These are phyloP conservation scores for Danio kyathit DNA, from an alignment of 2,797 vertebrate species.

Conservation along the genomic window DNA sequence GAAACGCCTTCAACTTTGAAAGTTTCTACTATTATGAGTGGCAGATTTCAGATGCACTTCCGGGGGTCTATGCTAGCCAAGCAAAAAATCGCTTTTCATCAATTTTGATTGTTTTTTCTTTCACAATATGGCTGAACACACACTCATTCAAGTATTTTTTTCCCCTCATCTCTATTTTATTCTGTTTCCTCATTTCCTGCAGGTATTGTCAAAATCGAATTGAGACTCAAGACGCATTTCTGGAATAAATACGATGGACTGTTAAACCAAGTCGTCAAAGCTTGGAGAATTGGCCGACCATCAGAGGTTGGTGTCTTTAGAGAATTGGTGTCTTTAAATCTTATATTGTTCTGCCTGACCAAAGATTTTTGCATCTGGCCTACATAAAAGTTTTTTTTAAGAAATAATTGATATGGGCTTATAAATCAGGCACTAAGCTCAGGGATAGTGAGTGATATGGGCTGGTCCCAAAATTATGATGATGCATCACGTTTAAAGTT, in stretches of 20 bases:
- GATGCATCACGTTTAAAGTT: too few relatives aligned
- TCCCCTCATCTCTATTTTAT: not conserved
- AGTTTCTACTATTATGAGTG: slow-evolving; percentile 1
- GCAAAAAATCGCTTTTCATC: not conserved
- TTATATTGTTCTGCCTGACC: not conserved
- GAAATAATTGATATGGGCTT: too few relatives aligned
- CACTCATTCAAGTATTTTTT: not conserved
- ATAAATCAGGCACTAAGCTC: too few relatives aligned
- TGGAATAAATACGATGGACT: slow-evolving; percentile 51
- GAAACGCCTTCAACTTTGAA: not conserved
- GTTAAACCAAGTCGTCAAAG: slow-evolving; percentile 55
- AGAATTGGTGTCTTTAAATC: not conserved
- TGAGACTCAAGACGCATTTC: not conserved
- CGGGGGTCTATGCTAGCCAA: not conserved
- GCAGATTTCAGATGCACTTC: slow-evolving; percentile 5
- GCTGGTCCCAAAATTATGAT: too few relatives aligned
- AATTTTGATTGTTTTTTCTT: not conserved
- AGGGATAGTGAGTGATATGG: too few relatives aligned
- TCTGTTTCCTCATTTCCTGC: not conserved
- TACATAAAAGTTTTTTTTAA: not conserved
- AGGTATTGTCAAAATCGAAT: slow-evolving; percentile 29
- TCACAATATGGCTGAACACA: not conserved
- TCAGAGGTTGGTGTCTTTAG: slow-evolving; percentile 26
- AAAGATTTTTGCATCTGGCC: slow-evolving; percentile 40
- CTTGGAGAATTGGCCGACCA: slow-evolving; percentile 47